Conservation (phyloP, 2,113 vertebrate species). For the Anoplopoma fimbria region DNA sequence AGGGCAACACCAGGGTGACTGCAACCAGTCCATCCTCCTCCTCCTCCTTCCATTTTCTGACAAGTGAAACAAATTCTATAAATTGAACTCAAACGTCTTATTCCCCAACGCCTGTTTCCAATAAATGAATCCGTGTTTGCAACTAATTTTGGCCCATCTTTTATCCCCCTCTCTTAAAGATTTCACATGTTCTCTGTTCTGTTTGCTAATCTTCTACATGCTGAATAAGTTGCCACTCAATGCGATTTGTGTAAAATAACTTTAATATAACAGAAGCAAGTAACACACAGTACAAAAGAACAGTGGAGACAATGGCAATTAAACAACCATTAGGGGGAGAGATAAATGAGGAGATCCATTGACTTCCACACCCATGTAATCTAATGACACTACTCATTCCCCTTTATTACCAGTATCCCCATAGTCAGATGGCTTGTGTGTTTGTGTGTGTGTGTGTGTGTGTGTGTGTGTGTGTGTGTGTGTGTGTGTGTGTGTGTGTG, state of each 20-base stretch:
- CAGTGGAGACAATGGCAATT: slow-evolving; percentile 30
- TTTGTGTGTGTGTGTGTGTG: slow-evolving; percentile 8
- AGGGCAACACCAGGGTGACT: not conserved
- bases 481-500: slow-evolving; percentile 27
- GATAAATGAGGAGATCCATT: slow-evolving; percentile 53
- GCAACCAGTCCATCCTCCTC: not conserved
- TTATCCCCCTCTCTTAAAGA: not conserved
- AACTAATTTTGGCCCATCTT: not conserved
- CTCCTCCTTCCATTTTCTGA: not conserved
- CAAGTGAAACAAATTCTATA: not conserved
- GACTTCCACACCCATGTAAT: slow-evolving; percentile 59
- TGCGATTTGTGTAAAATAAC: slow-evolving; percentile 12
- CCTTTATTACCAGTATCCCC: slow-evolving; percentile 34
- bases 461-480: slow-evolving; percentile 12
- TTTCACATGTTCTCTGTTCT: not conserved
- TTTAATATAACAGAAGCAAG: slow-evolving; percentile 34
- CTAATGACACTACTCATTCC: slow-evolving; percentile 48
- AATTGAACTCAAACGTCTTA: not conserved
- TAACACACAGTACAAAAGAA: not conserved
- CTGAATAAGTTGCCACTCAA: not conserved
- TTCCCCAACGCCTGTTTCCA: not conserved
- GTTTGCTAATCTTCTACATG: not conserved
- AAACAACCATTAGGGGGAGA: slow-evolving; percentile 32
- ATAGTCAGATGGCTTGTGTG: not conserved
- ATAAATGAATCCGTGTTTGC: not conserved